Conservation (phyloP, 2,888 invertebrate species). For the Anthrax anthrax region DNA sequence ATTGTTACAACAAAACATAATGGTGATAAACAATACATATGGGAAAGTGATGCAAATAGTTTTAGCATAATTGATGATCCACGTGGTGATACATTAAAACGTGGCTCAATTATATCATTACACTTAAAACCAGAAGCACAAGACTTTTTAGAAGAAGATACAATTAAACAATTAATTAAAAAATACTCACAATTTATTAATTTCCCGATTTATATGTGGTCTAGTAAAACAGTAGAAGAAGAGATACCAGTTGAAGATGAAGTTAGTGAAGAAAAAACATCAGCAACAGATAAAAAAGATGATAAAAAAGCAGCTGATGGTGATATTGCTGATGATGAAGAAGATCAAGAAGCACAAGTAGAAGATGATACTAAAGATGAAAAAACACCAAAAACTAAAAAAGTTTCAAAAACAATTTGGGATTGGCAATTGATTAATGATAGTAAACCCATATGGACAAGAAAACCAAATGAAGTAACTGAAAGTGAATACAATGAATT, state of each 20-base stretch:
- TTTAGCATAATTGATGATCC: constrained; percentile 90
- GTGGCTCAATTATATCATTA: constrained; percentile 77
- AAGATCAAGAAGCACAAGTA: constrained; percentile 39
- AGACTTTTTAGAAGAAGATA: constrained; percentile 88
- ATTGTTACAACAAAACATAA: constrained; percentile 93
- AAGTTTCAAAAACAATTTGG: constrained; percentile 89
- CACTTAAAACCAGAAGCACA: constrained; percentile 93
- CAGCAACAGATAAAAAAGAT: constrained; percentile 39
- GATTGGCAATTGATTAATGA: constrained; percentile 96
- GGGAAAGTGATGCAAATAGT: constrained; percentile 90
- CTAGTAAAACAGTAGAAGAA: constrained; percentile 56
- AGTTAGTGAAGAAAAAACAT: constrained; percentile 40
- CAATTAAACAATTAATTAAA: constrained; percentile 77
- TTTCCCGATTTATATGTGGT: constrained; percentile 95
- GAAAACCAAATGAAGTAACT: constrained; percentile 70
- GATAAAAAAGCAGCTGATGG: constrained; percentile 38
- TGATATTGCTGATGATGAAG: constrained; percentile 34
- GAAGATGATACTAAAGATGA: constrained; percentile 59
- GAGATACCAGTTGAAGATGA: constrained; percentile 51
- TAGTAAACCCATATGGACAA: constrained; percentile 97
- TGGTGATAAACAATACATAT: constrained; percentile 85
- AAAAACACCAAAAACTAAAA: constrained; percentile 68
- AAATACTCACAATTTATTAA: constrained; percentile 99
- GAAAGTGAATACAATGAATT: constrained; percentile 89
- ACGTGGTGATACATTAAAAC: constrained; percentile 74